These are phyloP conservation scores for Eudorcas thomsonii DNA, from an alignment of 2,113 vertebrate genomes.

Conservation along the genomic window DNA sequence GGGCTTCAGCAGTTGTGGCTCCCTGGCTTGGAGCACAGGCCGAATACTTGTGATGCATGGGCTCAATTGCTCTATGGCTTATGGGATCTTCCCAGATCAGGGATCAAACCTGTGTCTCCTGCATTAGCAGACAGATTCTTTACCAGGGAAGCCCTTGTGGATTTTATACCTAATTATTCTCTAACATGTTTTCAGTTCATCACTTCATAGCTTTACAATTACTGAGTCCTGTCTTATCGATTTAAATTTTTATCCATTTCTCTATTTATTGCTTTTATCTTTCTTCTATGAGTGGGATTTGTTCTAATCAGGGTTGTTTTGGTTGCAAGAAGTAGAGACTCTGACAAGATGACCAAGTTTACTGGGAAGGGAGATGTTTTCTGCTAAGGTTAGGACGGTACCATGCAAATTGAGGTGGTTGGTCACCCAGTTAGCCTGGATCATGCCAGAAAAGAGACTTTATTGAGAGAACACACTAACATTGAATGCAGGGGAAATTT, in stretches of 20 bases:
- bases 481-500: background rate
- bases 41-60: background rate
- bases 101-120: background rate
- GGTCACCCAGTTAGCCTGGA: background rate
- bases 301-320: background rate
- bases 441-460: background rate
- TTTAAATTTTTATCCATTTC: background rate
- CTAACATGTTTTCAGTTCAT: background rate
- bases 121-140: background rate
- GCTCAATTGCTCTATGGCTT: background rate
- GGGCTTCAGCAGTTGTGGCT: background rate
- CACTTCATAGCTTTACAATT: background rate
- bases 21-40: rapidly evolving
- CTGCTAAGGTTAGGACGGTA: background rate
- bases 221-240: background rate
- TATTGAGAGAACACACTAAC: background rate
- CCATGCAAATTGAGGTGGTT: background rate
- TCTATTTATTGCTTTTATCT: background rate
- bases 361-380: background rate
- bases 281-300: background rate
- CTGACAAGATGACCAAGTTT: background rate
- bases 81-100: background rate
- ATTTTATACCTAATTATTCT: background rate
- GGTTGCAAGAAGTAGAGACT: background rate
- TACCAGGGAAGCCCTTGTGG: background rate